A percentile compares a stretch with the other conserved stretches of the same genome.
phyloP scores from a whole-genome alignment of 2,797 vertebrate species.

The Dendrocincla tyrannina region DNA sequence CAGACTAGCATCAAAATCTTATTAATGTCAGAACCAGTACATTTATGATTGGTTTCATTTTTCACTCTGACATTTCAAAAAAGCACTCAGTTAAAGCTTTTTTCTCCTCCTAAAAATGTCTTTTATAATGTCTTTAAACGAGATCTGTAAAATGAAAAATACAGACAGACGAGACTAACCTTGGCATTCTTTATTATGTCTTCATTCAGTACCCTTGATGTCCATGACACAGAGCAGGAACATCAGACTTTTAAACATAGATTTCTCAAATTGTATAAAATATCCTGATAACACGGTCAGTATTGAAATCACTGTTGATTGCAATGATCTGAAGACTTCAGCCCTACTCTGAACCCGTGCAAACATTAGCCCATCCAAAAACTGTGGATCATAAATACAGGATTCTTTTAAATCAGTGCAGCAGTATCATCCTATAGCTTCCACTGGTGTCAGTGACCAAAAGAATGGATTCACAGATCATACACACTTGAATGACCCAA shows the following conservation, averaged over 20 bases:
- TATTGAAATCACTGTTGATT: neutral
- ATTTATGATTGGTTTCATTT: neutral
- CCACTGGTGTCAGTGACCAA: neutral
- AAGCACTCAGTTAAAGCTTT: neutral
- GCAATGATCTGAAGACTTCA: neutral
- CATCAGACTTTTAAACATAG: neutral
- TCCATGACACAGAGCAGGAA: neutral
- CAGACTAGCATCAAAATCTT: neutral
- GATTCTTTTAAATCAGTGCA: neutral
- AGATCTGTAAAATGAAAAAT: neutral
- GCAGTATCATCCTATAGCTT: neutral
- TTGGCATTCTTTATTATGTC: neutral
- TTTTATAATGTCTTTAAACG: neutral
- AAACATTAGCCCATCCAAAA: neutral
- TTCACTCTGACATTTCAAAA: neutral
- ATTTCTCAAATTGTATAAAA: neutral
- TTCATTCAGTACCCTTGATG: neutral
- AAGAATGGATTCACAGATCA: neutral
- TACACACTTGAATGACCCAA: neutral
- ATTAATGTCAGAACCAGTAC: neutral
- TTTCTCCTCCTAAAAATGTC: fast-evolving
- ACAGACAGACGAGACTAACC: neutral
- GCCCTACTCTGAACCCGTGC: neutral
- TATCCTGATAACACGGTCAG: neutral
- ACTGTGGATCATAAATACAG: neutral